Conservation (phyloP, 2,888 invertebrate species). For the Acanthosepion esculentum region DNA sequence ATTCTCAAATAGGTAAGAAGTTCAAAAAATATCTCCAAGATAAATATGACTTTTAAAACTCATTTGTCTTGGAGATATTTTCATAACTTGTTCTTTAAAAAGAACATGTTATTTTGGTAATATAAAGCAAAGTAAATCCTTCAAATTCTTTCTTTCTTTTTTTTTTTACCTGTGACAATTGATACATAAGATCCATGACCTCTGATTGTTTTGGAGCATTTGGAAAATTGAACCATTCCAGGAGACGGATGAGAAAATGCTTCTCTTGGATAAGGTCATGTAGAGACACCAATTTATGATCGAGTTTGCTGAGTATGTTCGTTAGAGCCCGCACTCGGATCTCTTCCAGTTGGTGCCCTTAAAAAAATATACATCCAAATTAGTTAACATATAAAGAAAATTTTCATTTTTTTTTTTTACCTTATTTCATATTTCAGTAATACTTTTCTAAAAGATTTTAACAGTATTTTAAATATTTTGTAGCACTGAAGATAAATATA, state of each 20-base stretch:
- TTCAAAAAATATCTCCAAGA: too few relatives aligned
- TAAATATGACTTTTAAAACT: too few relatives aligned
- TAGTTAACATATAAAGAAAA: not conserved
- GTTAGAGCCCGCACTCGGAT: conserved; percentile 72
- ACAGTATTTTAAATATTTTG: too few relatives aligned
- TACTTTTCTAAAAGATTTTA: too few relatives aligned
- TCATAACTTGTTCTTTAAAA: too few relatives aligned
- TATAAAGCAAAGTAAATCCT: not conserved
- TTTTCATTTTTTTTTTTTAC: too few relatives aligned
- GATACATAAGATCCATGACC: conserved; percentile 66
- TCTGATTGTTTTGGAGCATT: conserved; percentile 65
- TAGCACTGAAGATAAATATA: too few relatives aligned
- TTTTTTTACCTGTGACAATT: conserved; percentile 68
- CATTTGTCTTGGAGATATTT: too few relatives aligned
- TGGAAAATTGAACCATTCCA: conserved; percentile 75
- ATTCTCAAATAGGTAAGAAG: too few relatives aligned
- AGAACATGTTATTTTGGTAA: too few relatives aligned
- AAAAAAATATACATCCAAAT: conserved; percentile 47
- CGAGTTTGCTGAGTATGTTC: conserved; percentile 72
- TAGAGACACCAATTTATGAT: conserved; percentile 71
- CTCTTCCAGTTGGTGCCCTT: conserved; percentile 73
- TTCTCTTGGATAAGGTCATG: conserved; percentile 73
- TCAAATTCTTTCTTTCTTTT: not conserved
- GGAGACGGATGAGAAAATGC: conserved; percentile 70
- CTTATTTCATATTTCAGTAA: too few relatives aligned